A percentile compares a stretch with the other conserved stretches of the same genome.
Conservation (phyloP, 2,888 invertebrate genomes). For the Drosophila melanocephala region DNA sequence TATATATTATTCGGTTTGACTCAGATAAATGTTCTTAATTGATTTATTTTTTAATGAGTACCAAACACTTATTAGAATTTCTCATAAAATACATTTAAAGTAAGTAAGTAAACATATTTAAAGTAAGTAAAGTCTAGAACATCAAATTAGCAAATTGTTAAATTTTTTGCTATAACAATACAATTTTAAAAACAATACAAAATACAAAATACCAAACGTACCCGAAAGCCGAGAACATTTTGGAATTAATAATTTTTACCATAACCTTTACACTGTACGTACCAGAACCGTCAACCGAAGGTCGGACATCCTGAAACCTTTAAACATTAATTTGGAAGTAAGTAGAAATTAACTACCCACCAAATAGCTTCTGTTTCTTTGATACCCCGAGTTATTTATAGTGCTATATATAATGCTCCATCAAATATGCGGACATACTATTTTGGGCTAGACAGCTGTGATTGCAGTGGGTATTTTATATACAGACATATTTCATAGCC, state of each 20-base stretch:
- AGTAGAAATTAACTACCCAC: background rate
- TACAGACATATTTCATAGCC: constrained; percentile 34
- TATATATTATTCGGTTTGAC: no score
- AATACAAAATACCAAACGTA: background rate
- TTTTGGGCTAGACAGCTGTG: constrained; percentile 7
- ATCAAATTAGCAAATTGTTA: background rate
- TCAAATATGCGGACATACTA: background rate
- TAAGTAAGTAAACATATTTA: background rate
- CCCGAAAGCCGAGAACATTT: background rate
- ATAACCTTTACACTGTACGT: background rate
- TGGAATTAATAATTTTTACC: background rate
- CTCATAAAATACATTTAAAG: background rate
- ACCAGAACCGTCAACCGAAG: background rate
- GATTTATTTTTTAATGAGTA: background rate
- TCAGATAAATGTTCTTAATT: no score
- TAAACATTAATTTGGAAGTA: background rate
- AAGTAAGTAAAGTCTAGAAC: background rate
- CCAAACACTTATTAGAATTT: background rate
- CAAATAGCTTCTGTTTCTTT: background rate
- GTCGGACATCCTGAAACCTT: background rate
- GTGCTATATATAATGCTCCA: background rate
- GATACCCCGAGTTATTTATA: background rate
- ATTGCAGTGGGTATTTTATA: constrained; percentile 30
- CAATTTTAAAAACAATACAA: background rate
- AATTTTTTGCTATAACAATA: background rate